Evolutionary conservation across 2,113 vertebrate genomes (phyloP).

Genomic region (Lepisosteus oculatus): DNA sequence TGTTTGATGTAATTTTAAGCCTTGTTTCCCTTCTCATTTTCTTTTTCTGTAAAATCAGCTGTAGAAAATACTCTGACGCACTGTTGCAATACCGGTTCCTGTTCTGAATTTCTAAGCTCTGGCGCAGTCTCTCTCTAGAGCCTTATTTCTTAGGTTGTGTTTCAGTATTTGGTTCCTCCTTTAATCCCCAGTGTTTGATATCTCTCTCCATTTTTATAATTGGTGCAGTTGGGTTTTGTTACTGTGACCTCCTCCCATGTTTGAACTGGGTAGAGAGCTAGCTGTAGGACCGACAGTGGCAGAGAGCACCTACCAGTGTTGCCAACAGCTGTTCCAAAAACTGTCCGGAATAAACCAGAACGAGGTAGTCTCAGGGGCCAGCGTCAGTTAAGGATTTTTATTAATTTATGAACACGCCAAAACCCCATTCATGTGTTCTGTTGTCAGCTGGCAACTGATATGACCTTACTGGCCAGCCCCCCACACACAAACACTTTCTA

Average conservation of each 20-base stretch:
- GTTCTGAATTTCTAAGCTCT: constrained; percentile 55
- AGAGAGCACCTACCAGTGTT: constrained; percentile 13
- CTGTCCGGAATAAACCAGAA: not conserved
- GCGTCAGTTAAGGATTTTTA: too few relatives aligned
- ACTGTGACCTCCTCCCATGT: constrained; percentile 41
- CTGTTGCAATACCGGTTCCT: constrained; percentile 64
- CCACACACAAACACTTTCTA: not conserved
- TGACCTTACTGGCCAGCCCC: not conserved
- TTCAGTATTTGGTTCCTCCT: not conserved
- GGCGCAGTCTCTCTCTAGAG: not conserved
- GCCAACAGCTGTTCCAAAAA: not conserved
- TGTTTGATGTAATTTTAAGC: constrained; percentile 58
- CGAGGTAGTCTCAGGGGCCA: too few relatives aligned
- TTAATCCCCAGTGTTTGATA: constrained; percentile 18
- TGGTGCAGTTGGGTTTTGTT: constrained; percentile 37
- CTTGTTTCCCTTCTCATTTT: constrained; percentile 52
- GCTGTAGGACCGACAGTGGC: constrained; percentile 2
- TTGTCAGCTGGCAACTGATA: not conserved
- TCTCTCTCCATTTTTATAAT: constrained; percentile 6
- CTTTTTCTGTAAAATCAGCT: constrained; percentile 58
- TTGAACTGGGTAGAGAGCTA: constrained; percentile 51
- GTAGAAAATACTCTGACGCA: constrained; percentile 56
- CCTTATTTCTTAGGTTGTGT: too few relatives aligned
- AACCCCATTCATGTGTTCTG: not conserved
- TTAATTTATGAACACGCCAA: too few relatives aligned